Conservation (phyloP, 2,888 invertebrate species). For the Halictus quadricinctus region DNA sequence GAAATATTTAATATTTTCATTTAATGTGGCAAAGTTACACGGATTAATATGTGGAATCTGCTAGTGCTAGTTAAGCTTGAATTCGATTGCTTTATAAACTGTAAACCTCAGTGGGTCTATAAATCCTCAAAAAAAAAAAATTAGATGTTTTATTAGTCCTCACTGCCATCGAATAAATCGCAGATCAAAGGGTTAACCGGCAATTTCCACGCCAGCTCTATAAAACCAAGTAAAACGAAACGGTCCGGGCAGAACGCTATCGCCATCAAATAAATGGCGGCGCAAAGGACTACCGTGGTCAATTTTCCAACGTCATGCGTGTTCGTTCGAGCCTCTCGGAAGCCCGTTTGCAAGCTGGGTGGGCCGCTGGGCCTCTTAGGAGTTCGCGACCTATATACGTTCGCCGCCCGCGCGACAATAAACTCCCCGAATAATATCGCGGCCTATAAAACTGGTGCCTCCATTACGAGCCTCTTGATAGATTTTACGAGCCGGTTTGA, state of each 20-base stretch:
- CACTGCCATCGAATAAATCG: background rate
- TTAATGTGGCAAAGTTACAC: too few species aligned
- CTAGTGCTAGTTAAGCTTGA: too few species aligned
- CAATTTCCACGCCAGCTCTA: background rate
- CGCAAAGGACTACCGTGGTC: background rate
- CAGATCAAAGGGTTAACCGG: background rate
- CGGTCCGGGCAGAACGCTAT: background rate
- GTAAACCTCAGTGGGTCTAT: too few species aligned
- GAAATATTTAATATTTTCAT: too few species aligned
- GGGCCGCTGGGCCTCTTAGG: constrained; percentile 33
- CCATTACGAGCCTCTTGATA: constrained; percentile 71
- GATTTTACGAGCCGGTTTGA: constrained; percentile 74
- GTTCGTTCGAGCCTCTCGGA: constrained; percentile 32
- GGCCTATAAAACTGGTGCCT: constrained; percentile 69
- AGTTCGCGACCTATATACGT: constrained; percentile 31
- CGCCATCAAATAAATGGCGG: background rate
- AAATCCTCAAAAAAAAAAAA: too few species aligned
- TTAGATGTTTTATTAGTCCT: background rate
- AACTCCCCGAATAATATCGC: constrained; percentile 78
- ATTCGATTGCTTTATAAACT: too few species aligned
- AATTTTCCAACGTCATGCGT: constrained; percentile 38
- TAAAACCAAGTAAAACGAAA: background rate
- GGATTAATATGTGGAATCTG: too few species aligned
- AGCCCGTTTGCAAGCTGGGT: constrained; percentile 57
- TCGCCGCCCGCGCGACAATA: constrained; percentile 68